Conservation (phyloP, 2,797 vertebrate species). For the Bufotes viridis region DNA sequence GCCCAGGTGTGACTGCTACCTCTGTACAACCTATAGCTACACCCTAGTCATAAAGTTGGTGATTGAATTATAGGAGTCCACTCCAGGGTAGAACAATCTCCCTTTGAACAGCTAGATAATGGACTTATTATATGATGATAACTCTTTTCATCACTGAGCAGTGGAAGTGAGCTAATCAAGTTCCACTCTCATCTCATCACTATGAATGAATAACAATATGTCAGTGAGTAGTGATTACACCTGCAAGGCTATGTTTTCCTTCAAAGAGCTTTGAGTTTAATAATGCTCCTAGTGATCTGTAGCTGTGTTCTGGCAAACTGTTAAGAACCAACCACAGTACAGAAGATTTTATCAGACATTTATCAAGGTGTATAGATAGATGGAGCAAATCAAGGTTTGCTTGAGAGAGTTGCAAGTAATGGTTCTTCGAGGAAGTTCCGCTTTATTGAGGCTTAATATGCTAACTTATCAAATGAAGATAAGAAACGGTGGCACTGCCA, state of each 20-base stretch:
- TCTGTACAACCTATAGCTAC: no score
- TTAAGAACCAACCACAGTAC: not conserved
- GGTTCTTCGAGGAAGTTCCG: no score
- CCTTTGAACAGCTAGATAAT: not conserved
- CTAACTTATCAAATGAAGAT: no score
- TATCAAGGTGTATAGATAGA: not conserved
- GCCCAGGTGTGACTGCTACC: no score
- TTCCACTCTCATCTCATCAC: slow-evolving; percentile 20
- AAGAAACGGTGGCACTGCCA: no score
- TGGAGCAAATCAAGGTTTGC: not conserved
- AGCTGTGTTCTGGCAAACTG: not conserved
- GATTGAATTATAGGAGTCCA: not conserved
- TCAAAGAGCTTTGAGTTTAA: not conserved
- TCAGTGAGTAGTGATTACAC: slow-evolving; percentile 18
- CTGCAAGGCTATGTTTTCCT: no score
- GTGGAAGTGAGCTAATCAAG: slow-evolving; percentile 18
- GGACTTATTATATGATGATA: not conserved
- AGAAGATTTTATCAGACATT: not conserved
- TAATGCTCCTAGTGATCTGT: not conserved
- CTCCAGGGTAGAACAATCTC: not conserved
- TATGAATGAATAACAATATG: not conserved
- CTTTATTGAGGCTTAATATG: no score
- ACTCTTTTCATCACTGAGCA: not conserved
- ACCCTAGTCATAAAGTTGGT: no score
- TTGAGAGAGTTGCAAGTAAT: not conserved